Percentiles rank a stretch among this genome's conserved stretches.
phyloP scores from a whole-genome alignment of 30 jellyfish, hydroid and myxozoan genomes.

The Turritopsis rubra region DNA sequence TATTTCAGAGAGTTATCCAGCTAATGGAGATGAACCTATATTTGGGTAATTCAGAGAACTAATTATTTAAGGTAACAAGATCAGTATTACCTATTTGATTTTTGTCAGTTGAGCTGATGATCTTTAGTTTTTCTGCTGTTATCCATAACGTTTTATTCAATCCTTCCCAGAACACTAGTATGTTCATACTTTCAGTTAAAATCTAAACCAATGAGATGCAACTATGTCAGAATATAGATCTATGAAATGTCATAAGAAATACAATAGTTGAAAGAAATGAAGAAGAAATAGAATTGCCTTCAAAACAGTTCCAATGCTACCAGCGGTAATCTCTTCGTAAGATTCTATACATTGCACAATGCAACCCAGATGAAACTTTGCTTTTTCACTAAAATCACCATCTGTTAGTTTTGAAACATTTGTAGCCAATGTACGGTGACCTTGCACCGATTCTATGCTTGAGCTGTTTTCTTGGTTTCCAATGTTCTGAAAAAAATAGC shows the following conservation, averaged over 20 bases:
- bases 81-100: neutral
- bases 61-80: too few relatives aligned
- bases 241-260: neutral
- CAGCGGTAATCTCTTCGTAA: neutral
- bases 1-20: too few relatives aligned
- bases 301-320: slow-evolving; percentile 1
- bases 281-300: neutral
- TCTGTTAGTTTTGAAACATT: neutral
- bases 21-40: too few relatives aligned
- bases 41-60: too few relatives aligned
- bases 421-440: neutral
- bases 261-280: neutral
- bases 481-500: neutral
- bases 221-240: neutral
- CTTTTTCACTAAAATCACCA: neutral
- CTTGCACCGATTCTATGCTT: neutral
- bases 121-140: slow-evolving; percentile 3
- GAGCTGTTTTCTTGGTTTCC: neutral
- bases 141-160: slow-evolving; percentile 16
- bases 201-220: neutral
- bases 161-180: slow-evolving; percentile 16
- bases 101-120: neutral
- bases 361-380: neutral
- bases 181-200: slow-evolving; percentile 1
- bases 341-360: slow-evolving; percentile 3